phyloP scores from a whole-genome alignment of 2,113 vertebrate genomes.

The Actenoides hombroni region DNA sequence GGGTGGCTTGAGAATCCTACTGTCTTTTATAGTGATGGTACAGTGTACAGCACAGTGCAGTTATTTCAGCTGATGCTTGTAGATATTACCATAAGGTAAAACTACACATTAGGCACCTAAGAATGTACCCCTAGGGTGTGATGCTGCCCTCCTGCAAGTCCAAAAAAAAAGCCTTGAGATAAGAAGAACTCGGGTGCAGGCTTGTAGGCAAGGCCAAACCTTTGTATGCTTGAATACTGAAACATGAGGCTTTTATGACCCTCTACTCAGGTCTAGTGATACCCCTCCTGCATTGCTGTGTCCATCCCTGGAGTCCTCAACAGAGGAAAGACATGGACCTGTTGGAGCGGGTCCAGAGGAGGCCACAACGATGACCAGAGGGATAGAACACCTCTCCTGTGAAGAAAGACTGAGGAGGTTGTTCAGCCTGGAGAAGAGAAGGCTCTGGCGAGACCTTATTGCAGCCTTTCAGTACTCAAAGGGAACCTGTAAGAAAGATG shows the following conservation, averaged over 20 bases:
- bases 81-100: not conserved
- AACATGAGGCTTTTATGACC: not conserved
- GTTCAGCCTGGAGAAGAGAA: not conserved
- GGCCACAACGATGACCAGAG: not conserved
- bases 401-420: not conserved
- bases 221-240: not conserved
- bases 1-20: not conserved
- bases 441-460: not conserved
- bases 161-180: not conserved
- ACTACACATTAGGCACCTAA: not conserved
- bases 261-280: not conserved
- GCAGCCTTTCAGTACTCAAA: too few species aligned
- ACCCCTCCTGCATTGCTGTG: not conserved
- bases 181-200: not conserved
- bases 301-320: not conserved
- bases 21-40: not conserved
- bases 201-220: not conserved
- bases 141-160: not conserved
- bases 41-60: rapidly evolving
- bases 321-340: not conserved
- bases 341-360: not conserved
- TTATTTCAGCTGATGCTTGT: not conserved
- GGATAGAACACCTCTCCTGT: not conserved
- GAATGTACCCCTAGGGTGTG: rapidly evolving
- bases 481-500: not conserved